These are phyloP conservation scores for Emydoidea blandingii DNA, from an alignment of 2,797 vertebrate species.

Conservation along the genomic window DNA sequence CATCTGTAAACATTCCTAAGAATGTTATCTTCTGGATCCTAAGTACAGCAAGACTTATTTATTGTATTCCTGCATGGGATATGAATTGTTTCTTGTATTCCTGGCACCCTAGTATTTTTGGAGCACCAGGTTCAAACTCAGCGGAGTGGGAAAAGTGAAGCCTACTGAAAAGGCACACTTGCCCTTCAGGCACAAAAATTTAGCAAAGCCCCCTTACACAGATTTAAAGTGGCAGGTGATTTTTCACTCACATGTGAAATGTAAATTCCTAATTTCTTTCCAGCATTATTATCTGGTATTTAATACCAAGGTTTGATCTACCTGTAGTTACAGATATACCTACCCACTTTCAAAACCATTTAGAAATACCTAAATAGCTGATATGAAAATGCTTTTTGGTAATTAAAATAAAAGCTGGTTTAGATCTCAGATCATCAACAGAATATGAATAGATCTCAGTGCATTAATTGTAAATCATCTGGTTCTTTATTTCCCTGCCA, in stretches of 20 bases:
- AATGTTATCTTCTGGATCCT: slow-evolving; percentile 34
- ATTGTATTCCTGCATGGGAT: neutral
- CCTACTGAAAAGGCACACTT: slow-evolving; percentile 8
- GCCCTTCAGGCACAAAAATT: slow-evolving; percentile 5
- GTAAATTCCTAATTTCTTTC: slow-evolving; percentile 44
- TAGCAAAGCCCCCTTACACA: neutral
- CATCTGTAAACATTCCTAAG: slow-evolving; percentile 22
- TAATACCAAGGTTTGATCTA: slow-evolving; percentile 4
- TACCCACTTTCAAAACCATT: neutral
- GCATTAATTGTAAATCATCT: slow-evolving; percentile 22
- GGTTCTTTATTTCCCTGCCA: slow-evolving; percentile 37
- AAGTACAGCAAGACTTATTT: neutral
- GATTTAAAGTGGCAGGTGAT: slow-evolving; percentile 45
- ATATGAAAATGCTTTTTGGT: slow-evolving; percentile 16
- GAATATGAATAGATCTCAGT: slow-evolving; percentile 1
- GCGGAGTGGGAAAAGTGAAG: slow-evolving; percentile 17
- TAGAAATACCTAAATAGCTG: slow-evolving; percentile 13
- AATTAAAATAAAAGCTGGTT: slow-evolving; percentile 4
- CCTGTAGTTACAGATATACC: neutral
- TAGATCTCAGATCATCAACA: slow-evolving; percentile 42
- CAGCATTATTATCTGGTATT: slow-evolving; percentile 48
- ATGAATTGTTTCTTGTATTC: neutral
- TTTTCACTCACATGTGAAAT: slow-evolving; percentile 54
- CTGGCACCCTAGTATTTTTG: neutral
- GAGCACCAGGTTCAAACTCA: neutral